A percentile compares a stretch with the other conserved stretches of the same genome.
These are phyloP conservation scores for Isurus oxyrinchus DNA, from an alignment of 2,113 vertebrate genomes.

Conservation along the genomic window DNA sequence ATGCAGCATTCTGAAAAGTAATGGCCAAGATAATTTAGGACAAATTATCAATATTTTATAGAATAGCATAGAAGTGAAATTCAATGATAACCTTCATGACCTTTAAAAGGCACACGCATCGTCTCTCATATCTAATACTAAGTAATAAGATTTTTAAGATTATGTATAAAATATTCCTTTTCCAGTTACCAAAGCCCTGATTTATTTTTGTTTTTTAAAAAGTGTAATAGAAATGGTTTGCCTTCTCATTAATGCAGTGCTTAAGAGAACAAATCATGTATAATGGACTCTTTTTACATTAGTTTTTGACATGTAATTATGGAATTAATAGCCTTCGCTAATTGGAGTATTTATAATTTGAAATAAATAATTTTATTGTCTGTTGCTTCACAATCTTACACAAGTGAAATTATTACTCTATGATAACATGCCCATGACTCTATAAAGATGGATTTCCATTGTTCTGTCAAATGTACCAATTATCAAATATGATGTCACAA, in stretches of 20 bases:
- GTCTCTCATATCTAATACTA: background rate
- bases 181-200: constrained; percentile 1
- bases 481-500: background rate
- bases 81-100: constrained; percentile 9
- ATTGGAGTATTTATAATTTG: constrained; percentile 1
- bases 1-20: background rate
- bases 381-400: background rate
- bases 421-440: background rate
- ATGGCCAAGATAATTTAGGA: background rate
- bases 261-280: constrained; percentile 9
- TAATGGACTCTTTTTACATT: background rate
- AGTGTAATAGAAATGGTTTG: background rate
- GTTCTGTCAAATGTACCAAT: background rate
- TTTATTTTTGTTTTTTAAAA: constrained; percentile 26
- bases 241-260: background rate
- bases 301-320: constrained; percentile 32
- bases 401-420: constrained; percentile 4
- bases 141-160: background rate
- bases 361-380: constrained; percentile 1
- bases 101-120: background rate
- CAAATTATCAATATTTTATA: constrained; percentile 3
- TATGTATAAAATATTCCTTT: background rate
- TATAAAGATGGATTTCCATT: constrained; percentile 9
- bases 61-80: background rate
- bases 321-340: constrained; percentile 14